Evolutionary conservation across 2,888 invertebrate species (phyloP).

Genomic region (Drosophila cognata): DNA sequence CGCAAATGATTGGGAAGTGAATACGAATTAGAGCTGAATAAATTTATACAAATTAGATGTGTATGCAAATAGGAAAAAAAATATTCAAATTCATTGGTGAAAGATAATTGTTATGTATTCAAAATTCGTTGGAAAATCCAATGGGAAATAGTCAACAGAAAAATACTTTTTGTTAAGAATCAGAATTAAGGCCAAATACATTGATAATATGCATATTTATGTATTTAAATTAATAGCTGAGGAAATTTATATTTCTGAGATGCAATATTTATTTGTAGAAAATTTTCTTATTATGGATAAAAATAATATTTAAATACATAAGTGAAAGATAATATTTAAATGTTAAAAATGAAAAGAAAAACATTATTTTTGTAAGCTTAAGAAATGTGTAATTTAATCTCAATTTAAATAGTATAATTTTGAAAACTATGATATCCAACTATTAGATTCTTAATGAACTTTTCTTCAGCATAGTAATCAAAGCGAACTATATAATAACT

Average conservation of each 20-base stretch:
- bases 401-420: not conserved
- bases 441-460: not conserved
- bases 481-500: constrained; percentile 10
- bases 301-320: not conserved
- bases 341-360: not conserved
- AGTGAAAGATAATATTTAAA: too few species aligned
- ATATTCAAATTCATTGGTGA: not conserved
- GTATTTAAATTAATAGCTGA: not conserved
- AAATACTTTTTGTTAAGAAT: not conserved
- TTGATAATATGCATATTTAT: not conserved
- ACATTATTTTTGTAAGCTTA: not conserved
- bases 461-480: constrained; percentile 1
- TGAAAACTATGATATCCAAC: not conserved
- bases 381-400: not conserved
- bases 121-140: not conserved
- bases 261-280: not conserved
- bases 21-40: not conserved
- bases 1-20: not conserved
- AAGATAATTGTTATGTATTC: not conserved
- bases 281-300: too few species aligned
- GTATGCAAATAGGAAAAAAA: not conserved
- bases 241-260: not conserved
- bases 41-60: not conserved
- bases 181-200: too few species aligned
- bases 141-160: too few species aligned